Evolutionary conservation across 2,113 vertebrate genomes (phyloP), one percentile per base, ranked within the genome.

Genomic region (Periophthalmodon schlosseri): DNA sequence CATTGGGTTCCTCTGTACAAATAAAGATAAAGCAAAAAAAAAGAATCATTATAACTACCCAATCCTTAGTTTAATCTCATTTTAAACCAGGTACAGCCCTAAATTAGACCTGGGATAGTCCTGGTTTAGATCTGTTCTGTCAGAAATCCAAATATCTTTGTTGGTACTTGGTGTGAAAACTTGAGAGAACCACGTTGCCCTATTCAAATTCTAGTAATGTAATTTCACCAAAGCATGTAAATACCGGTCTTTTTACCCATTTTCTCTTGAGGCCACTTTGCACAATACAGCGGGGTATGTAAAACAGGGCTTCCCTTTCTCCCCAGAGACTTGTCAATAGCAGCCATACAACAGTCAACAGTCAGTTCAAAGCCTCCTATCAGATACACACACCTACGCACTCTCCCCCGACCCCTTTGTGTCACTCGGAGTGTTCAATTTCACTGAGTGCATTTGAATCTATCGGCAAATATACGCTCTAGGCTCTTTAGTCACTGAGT

Each of bases 341-440:
- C 88, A 89, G 86, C 84, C 78, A 77, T 72, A 88, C 82, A 79
- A 80, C 46, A 65, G 75, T 91, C 78, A 52, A 54, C n/a, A n/a
- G n/a, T n/a, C n/a, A 87, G 83, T 88, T 91, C 89, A 92, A 92
- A 92, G 89, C 68, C 81, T 23, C n/a, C 24, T 77, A 71, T 76
- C 88, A 83, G 83, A 75, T 67, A 68, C 76, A 56, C 90, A 89
- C 86, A 86, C 86, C 78, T 81, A 84, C 87, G 71, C 86, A 80
- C 77, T 70, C 89, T 78, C 72, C 60, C 44, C 50, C 54, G 72
- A 74, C 76, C 76, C 88, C 49, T 88, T 86, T 76, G 75, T 84
- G 81, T 88, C 87, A 79, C 79, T 14, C 69, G 88, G 86, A 66
- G 80, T 87, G 85, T 91, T 84, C 83, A 33, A 83, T 89, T 89